phyloP scores from a whole-genome alignment of 92 coral and sea anemone species.

The Meandrina meandrites region DNA sequence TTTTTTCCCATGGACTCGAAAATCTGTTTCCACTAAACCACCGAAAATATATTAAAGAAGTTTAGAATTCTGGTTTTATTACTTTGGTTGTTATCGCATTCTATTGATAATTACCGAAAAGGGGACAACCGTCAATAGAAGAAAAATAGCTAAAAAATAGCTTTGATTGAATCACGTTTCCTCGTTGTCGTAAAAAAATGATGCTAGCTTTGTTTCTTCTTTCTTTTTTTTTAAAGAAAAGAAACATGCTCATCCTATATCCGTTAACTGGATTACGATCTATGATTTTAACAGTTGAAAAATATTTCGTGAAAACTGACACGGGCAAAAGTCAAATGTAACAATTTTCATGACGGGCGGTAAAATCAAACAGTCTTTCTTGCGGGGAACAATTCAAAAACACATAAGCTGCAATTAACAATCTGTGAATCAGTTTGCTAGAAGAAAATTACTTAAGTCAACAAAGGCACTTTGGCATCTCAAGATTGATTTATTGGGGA shows the following conservation, averaged over 20 bases:
- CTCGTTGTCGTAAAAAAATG: not conserved
- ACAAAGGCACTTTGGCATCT: conserved; percentile 11
- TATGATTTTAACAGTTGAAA: not conserved
- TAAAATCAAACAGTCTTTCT: not conserved
- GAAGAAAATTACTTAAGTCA: conserved; percentile 16
- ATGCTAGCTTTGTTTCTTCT: too few relatives aligned
- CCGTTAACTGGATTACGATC: not conserved
- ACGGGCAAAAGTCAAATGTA: not conserved
- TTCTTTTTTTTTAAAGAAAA: not conserved
- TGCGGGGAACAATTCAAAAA: conserved; percentile 12
- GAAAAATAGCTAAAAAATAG: conserved; percentile 2
- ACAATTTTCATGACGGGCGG: not conserved
- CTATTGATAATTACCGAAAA: not conserved
- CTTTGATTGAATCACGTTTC: not conserved
- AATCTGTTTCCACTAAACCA: not conserved
- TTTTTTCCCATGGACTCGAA: not conserved
- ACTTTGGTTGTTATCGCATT: not conserved
- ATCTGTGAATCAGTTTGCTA: not conserved
- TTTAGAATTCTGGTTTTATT: not conserved
- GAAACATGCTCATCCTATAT: not conserved
- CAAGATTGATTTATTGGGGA: not conserved
- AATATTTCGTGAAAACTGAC: conserved; percentile 5
- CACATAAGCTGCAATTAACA: conserved; percentile 17
- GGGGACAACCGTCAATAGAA: not conserved
- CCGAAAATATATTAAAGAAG: not conserved